Base-by-base conservation (phyloP, 2,797 vertebrate genomes). In the Pampus argenteus region DNA sequence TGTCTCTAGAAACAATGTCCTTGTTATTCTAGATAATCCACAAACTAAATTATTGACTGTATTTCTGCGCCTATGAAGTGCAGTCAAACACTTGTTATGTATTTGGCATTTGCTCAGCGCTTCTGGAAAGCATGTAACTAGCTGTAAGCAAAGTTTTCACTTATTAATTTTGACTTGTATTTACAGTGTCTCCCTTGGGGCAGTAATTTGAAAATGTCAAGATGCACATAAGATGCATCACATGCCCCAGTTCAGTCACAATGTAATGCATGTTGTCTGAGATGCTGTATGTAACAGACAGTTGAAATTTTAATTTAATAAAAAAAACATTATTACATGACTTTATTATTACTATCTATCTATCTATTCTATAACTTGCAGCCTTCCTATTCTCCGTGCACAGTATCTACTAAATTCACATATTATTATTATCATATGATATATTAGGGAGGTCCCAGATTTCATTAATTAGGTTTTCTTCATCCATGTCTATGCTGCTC, bases 171-270 rank as follows among this genome's bases (percentile, higher is more conserved):
- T 65, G 79, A 67, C 72, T 76, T 71, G 62, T 52, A 57, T 76
- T 76, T 70, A 72, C 40, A 56, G 68, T 63, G 34, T 66, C 44
- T 50, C 71, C 70, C 85, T 72, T 22, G 26, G 57, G 80, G 72
- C 63, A 15, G 9, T 73, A 4, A 71, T 76, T 77, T 73, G 42
- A 74, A 87, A 87, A 85, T 85, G 85, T 75, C 83, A 36, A 6
- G 58, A 75, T 79, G 78, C 64, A 63, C 29, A 14, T 71, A 28
- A 81, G 70, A 83, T 54, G 73, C 67, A 76, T 65, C 64, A 67
- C 65, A 62, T 78, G 78, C 45, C 78, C 81, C 51, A 79, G 64
- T 85, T 85, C 73, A 61, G 69, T 72, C 72, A 22, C 63, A 64
- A 59, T 65, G 50, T 60, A 75, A 2, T 49, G 51, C 62, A 11